Evolutionary conservation across 2,797 vertebrate species (phyloP).

Genomic region (Cossypha polioptera): DNA sequence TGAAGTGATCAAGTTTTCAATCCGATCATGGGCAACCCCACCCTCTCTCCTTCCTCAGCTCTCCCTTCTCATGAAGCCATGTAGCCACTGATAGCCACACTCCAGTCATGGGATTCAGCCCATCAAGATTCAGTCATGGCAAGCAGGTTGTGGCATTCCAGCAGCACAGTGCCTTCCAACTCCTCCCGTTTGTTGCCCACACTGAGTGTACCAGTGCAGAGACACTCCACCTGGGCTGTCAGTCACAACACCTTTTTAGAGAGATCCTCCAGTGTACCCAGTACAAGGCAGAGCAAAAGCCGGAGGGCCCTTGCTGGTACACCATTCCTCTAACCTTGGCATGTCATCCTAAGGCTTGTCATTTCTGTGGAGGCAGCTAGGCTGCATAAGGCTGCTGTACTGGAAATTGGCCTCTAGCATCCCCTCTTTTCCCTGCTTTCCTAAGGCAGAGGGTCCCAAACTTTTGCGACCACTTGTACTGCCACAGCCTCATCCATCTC

Average conservation of each 20-base stretch:
- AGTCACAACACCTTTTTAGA: no score
- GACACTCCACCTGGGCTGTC: not conserved
- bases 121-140: not conserved
- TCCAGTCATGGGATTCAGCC: not conserved
- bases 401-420: not conserved
- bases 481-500: not conserved
- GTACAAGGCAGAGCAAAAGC: not conserved
- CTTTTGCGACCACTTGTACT: fast-evolving
- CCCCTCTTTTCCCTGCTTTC: not conserved
- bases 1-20: not conserved
- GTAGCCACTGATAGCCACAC: not conserved
- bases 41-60: not conserved
- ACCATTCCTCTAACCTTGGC: not conserved
- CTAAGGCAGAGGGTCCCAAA: not conserved
- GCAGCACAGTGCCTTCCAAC: not conserved
- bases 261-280: not conserved
- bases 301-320: not conserved
- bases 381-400: not conserved
- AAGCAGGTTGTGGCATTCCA: not conserved
- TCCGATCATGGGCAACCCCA: not conserved
- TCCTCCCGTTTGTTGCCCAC: not conserved
- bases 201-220: not conserved
- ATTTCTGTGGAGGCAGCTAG: not conserved
- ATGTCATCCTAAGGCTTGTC: not conserved
- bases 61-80: not conserved